These are phyloP conservation scores for Okapia johnstoni DNA, from an alignment of 2,113 vertebrate genomes.

Conservation along the genomic window DNA sequence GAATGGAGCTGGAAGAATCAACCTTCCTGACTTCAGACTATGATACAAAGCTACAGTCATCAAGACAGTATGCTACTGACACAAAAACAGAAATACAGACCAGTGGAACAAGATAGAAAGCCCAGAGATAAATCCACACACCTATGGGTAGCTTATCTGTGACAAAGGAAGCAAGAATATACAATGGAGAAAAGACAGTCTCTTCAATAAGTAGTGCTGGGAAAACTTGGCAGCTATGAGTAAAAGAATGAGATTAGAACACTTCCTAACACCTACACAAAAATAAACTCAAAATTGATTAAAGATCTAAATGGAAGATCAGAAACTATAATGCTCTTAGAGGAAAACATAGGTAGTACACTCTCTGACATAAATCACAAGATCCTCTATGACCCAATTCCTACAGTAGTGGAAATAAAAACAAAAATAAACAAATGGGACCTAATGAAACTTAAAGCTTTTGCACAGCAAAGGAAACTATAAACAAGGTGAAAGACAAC, in stretches of 20 bases:
- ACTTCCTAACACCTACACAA: neutral
- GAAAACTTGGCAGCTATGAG: neutral
- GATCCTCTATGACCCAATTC: neutral
- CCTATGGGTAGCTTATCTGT: neutral
- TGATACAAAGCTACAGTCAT: neutral
- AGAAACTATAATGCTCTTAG: neutral
- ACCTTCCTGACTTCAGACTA: neutral
- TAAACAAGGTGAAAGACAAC: neutral
- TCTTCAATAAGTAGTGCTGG: neutral
- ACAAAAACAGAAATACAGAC: neutral
- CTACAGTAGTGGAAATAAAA: neutral
- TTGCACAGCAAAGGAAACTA: neutral
- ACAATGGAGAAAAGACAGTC: neutral
- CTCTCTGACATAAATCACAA: neutral
- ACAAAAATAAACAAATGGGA: neutral
- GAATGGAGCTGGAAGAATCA: neutral
- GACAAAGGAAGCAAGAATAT: neutral
- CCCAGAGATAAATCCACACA: neutral
- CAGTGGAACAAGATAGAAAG: neutral
- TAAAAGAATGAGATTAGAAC: neutral
- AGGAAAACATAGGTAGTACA: neutral
- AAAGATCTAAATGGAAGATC: neutral
- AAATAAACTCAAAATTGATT: neutral
- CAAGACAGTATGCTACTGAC: neutral
- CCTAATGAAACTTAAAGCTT: neutral